phyloP scores from a whole-genome alignment of 1,140 invertebrate species.

The Caenorhabditis remanei region DNA sequence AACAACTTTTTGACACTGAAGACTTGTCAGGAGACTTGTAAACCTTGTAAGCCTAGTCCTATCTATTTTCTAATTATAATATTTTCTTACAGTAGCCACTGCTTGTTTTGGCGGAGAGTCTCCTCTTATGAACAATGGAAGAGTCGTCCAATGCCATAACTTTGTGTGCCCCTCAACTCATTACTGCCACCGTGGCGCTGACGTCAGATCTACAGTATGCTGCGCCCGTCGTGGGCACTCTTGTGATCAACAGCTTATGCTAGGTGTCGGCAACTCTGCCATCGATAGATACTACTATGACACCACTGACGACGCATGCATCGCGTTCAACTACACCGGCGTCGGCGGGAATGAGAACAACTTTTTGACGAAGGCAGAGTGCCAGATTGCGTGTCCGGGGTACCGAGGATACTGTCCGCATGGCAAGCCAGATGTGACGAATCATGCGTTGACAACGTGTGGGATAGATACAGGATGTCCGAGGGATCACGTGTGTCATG shows the following conservation, averaged over 20 bases:
- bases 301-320: slow-evolving; percentile 81
- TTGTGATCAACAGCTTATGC: slow-evolving; percentile 66
- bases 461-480: slow-evolving; percentile 67
- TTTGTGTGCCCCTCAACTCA: slow-evolving; percentile 59
- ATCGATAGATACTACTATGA: slow-evolving; percentile 82
- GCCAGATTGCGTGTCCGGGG: slow-evolving; percentile 83
- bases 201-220: slow-evolving; percentile 58
- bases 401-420: slow-evolving; percentile 67
- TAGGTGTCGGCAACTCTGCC: slow-evolving; percentile 62
- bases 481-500: slow-evolving; percentile 65
- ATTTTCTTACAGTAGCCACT: slow-evolving; percentile 65
- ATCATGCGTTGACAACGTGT: slow-evolving; percentile 57
- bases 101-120: slow-evolving; percentile 67
- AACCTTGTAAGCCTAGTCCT: slow-evolving; percentile 59
- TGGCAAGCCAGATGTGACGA: slow-evolving; percentile 61
- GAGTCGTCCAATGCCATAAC: slow-evolving; percentile 64
- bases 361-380: slow-evolving; percentile 86
- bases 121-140: slow-evolving; percentile 50
- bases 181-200: slow-evolving; percentile 65
- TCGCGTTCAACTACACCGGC: slow-evolving; percentile 85
- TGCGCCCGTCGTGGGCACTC: slow-evolving; percentile 35
- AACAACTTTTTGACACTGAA: slow-evolving; percentile 68
- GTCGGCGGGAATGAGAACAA: slow-evolving; percentile 87
- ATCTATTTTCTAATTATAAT: background rate
- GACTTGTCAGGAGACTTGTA: slow-evolving; percentile 64